Evolutionary conservation across 1,140 invertebrate genomes (phyloP).

Genomic region (Aphaenogaster ashmeadi): DNA sequence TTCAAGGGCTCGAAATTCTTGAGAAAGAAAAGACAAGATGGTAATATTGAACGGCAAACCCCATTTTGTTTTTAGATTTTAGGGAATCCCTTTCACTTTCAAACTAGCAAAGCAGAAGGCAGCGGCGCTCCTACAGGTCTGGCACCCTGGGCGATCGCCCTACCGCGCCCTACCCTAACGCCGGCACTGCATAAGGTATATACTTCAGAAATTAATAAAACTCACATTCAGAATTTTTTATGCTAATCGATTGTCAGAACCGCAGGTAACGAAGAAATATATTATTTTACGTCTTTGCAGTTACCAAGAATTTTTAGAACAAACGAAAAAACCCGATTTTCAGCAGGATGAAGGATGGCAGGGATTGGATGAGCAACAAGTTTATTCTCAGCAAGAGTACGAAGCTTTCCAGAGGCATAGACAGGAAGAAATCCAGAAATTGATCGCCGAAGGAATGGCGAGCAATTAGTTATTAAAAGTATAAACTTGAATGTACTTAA

Average conservation of each 20-base stretch:
- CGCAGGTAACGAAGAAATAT: not conserved
- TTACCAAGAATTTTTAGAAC: slow-evolving; percentile 95
- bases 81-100: too few species aligned
- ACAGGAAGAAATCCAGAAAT: slow-evolving; percentile 89
- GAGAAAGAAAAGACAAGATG: too few species aligned
- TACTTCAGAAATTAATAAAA: not conserved
- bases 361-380: slow-evolving; percentile 92
- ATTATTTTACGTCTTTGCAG: slow-evolving; percentile 85
- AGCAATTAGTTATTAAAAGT: slow-evolving; percentile 71
- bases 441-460: slow-evolving; percentile 89
- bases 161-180: too few species aligned
- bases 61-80: too few species aligned
- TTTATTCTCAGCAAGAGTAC: slow-evolving; percentile 95
- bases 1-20: too few species aligned
- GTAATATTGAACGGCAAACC: too few species aligned
- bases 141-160: too few species aligned
- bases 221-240: not conserved
- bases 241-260: slow-evolving; percentile 9
- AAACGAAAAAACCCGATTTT: slow-evolving; percentile 94
- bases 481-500: slow-evolving; percentile 4
- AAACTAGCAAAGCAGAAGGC: too few species aligned
- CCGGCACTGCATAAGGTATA: slow-evolving; percentile 83
- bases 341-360: slow-evolving; percentile 97
- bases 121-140: too few species aligned
- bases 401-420: slow-evolving; percentile 90